Percentiles rank a stretch among this genome's conserved stretches.
Conservation (phyloP, 2,113 vertebrate genomes). For the Corythaixoides concolor region DNA sequence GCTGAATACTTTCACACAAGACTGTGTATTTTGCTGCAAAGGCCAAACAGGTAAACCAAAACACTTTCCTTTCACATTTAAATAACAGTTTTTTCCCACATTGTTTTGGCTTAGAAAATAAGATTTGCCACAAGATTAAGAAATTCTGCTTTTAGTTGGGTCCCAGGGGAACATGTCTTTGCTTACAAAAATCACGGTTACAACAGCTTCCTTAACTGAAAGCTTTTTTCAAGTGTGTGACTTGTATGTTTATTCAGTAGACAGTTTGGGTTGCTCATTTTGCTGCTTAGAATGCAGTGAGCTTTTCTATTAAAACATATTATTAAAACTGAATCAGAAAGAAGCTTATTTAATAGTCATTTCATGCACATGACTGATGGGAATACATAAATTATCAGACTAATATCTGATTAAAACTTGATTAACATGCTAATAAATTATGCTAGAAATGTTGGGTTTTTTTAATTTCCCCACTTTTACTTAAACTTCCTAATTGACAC, state of each 20-base stretch:
- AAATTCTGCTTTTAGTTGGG: conserved; percentile 54
- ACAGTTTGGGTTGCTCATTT: conserved; percentile 51
- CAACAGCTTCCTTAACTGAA: conserved; percentile 46
- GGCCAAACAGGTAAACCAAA: conserved; percentile 34
- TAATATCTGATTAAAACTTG: conserved; percentile 62
- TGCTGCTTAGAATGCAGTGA: conserved; percentile 17
- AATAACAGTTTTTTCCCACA: background rate
- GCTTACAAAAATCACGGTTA: conserved; percentile 34
- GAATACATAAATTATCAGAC: conserved; percentile 37
- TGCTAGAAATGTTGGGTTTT: conserved; percentile 19
- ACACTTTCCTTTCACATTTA: conserved; percentile 37
- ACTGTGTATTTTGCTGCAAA: background rate
- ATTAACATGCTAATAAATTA: conserved; percentile 55
- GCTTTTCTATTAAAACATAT: conserved; percentile 45
- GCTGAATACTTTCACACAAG: background rate
- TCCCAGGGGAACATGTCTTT: conserved; percentile 23
- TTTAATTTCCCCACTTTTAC: conserved; percentile 41
- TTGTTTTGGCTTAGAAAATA: conserved; percentile 58
- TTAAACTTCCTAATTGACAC: conserved; percentile 60
- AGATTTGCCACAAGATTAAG: conserved; percentile 51
- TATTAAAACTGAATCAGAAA: conserved; percentile 50
- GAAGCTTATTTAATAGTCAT: conserved; percentile 48
- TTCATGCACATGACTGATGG: conserved; percentile 43
- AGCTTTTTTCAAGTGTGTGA: conserved; percentile 33
- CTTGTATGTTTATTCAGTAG: conserved; percentile 45